Percentiles rank a stretch among this genome's conserved stretches.
Conservation (phyloP, 2,888 invertebrate genomes). For the Zaprionus bogoriensis region DNA sequence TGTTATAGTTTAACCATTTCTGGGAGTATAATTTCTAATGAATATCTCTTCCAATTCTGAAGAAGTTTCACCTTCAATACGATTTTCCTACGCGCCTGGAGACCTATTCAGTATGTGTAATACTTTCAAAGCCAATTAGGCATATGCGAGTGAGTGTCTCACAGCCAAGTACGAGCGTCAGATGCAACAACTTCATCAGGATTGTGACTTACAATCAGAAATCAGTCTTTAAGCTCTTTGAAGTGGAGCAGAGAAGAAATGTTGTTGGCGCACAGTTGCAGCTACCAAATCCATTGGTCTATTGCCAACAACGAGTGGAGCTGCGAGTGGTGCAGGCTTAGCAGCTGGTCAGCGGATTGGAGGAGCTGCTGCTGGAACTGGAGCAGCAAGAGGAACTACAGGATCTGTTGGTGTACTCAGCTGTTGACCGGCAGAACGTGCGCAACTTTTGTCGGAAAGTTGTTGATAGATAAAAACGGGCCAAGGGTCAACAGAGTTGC, state of each 20-base stretch:
- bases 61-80: too few relatives aligned
- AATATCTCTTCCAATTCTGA: too few relatives aligned
- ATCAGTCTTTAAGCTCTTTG: constrained; percentile 16
- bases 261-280: constrained; percentile 9
- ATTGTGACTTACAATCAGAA: constrained; percentile 6
- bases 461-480: constrained; percentile 63
- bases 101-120: too few relatives aligned
- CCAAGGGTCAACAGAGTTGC: constrained; percentile 52
- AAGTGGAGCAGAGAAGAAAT: constrained; percentile 5
- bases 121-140: too few relatives aligned
- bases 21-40: too few relatives aligned
- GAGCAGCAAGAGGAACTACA: constrained; percentile 3
- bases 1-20: too few relatives aligned
- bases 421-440: constrained; percentile 44
- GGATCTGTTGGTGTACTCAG: too few relatives aligned
- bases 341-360: background rate
- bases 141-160: too few relatives aligned
- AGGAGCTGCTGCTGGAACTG: background rate
- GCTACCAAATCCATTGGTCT: constrained; percentile 12
- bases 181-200: background rate
- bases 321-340: background rate
- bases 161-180: too few relatives aligned
- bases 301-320: background rate
- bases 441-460: constrained; percentile 56
- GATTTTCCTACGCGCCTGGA: too few relatives aligned